phyloP scores from a whole-genome alignment of 2,113 vertebrate species.

The Ondatra zibethicus region DNA sequence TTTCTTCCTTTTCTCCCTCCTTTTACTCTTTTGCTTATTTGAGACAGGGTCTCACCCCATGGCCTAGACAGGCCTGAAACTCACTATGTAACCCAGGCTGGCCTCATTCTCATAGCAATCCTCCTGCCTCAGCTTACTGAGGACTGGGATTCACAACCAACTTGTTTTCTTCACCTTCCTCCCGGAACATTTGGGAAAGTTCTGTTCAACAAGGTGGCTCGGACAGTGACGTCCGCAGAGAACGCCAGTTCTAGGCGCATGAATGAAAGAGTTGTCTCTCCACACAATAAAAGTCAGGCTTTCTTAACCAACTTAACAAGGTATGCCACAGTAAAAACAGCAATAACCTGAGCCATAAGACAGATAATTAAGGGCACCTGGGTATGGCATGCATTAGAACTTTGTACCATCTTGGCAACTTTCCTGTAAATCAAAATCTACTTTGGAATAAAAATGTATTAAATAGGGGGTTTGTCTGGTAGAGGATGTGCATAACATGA shows the following conservation, averaged over 20 bases:
- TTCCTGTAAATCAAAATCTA: not conserved
- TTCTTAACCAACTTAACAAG: constrained; percentile 3
- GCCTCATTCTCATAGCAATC: not conserved
- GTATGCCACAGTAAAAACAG: not conserved
- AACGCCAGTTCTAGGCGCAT: not conserved
- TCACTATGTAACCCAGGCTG: not conserved
- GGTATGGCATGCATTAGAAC: not conserved
- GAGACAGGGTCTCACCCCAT: not conserved
- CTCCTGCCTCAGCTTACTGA: not conserved
- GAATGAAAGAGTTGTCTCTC: not conserved
- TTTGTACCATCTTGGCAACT: not conserved
- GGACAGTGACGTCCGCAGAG: not conserved
- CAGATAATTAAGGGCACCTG: not conserved
- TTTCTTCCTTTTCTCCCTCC: not conserved
- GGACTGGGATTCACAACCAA: not conserved
- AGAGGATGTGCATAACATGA: not conserved
- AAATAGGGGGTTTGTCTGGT: not conserved
- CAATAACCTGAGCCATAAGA: not conserved
- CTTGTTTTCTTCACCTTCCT: constrained; percentile 13
- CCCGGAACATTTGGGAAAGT: not conserved
- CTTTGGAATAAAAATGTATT: not conserved
- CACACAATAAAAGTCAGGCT: not conserved
- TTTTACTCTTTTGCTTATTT: not conserved
- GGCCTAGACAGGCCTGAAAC: not conserved
- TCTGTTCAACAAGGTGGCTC: not conserved